phyloP scores from a whole-genome alignment of 2,797 vertebrate genomes.

The Sebastolobus altivelis region DNA sequence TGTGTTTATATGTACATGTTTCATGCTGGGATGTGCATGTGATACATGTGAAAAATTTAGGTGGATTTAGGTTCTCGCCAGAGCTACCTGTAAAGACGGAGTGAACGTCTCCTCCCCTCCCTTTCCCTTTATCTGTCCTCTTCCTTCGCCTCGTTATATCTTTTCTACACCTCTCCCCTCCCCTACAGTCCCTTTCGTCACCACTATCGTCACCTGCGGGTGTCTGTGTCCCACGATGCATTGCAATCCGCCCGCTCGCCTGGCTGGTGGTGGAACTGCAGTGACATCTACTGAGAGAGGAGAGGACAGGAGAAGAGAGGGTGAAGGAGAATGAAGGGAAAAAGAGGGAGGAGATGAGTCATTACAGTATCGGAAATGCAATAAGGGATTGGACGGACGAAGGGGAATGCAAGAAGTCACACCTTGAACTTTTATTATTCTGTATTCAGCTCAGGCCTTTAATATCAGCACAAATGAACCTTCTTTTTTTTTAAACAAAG shows the following conservation, averaged over 20 bases:
- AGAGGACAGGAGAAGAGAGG: conserved; percentile 26
- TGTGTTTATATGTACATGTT: neutral
- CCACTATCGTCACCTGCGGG: conserved; percentile 73
- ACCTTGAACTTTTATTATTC: conserved; percentile 44
- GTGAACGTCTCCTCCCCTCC: conserved; percentile 31
- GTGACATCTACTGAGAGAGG: conserved; percentile 86
- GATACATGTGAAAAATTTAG: neutral
- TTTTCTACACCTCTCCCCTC: conserved; percentile 49
- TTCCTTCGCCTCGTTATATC: conserved; percentile 49
- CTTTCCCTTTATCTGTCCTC: conserved; percentile 49
- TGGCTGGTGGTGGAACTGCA: conserved; percentile 80
- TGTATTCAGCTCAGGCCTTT: conserved; percentile 45
- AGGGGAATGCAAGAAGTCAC: conserved; percentile 5
- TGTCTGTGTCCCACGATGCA: conserved; percentile 76
- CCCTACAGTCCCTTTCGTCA: conserved; percentile 70
- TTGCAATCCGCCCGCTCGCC: conserved; percentile 58
- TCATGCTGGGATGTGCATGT: neutral
- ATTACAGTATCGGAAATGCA: conserved; percentile 25
- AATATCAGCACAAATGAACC: conserved; percentile 43
- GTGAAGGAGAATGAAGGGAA: conserved; percentile 6
- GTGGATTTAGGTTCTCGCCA: neutral
- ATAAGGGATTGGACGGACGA: conserved; percentile 1
- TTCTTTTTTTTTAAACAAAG: conserved; percentile 41
- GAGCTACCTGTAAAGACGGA: conserved; percentile 39
- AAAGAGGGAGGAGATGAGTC: conserved; percentile 19